Percentiles rank a stretch among this genome's conserved stretches.
These are phyloP conservation scores for Notamacropus eugenii DNA, from an alignment of 2,797 vertebrate species.

Conservation along the genomic window DNA sequence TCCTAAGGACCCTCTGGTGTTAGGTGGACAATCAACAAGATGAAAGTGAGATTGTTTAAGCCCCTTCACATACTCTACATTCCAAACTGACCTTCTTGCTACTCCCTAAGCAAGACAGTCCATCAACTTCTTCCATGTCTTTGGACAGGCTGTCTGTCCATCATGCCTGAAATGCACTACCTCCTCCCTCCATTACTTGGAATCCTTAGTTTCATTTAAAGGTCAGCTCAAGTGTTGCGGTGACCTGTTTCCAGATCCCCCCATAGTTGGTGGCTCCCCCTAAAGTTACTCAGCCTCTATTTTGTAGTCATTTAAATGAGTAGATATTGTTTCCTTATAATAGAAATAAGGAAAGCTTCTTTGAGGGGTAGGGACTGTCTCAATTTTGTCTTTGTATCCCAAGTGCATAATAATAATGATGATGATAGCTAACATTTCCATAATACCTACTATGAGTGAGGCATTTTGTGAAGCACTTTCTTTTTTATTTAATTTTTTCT, in stretches of 20 bases:
- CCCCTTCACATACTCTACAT: neutral
- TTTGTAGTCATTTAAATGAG: neutral
- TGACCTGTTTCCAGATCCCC: neutral
- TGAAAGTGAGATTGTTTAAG: neutral
- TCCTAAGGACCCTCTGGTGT: neutral
- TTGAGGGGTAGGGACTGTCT: neutral
- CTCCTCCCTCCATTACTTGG: neutral
- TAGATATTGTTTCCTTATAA: neutral
- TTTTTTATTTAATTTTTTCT: neutral
- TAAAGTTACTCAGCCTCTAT: neutral
- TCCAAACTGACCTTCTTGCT: neutral
- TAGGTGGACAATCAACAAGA: neutral
- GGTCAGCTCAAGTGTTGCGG: neutral
- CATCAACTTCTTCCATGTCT: neutral
- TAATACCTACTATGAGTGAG: neutral
- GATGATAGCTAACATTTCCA: neutral
- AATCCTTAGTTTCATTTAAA: neutral
- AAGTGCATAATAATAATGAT: neutral
- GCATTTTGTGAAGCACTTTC: neutral
- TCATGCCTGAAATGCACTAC: neutral
- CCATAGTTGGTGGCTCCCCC: neutral
- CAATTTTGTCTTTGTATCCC: neutral
- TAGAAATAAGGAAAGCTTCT: neutral
- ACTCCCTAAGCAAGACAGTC: neutral
- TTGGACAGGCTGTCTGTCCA: neutral